Percentiles rank a stretch among this genome's conserved stretches.
These are phyloP conservation scores for Chromobotia macracanthus DNA, from an alignment of 2,797 vertebrate genomes.

Conservation along the genomic window DNA sequence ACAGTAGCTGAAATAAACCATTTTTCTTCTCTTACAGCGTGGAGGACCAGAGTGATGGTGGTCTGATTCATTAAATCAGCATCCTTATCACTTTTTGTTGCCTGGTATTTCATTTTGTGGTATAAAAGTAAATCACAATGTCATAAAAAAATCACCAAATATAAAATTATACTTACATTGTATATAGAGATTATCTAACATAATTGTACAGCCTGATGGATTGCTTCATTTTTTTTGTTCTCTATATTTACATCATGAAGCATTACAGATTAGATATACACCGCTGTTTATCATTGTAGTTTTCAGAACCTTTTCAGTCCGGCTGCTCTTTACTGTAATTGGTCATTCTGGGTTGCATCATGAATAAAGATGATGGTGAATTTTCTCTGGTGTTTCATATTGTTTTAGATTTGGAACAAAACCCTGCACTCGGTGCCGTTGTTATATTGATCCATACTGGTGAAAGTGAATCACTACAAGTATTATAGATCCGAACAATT, in stretches of 20 bases:
- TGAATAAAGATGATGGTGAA: background rate
- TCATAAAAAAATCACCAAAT: slow-evolving; percentile 56
- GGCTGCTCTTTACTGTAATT: background rate
- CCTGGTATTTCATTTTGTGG: slow-evolving; percentile 52
- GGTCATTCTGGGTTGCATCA: background rate
- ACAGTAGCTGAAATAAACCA: background rate
- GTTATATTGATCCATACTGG: background rate
- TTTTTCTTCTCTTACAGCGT: slow-evolving; percentile 65
- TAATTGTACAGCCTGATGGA: slow-evolving; percentile 49
- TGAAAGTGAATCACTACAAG: background rate
- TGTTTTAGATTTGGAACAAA: background rate
- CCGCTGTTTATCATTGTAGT: background rate
- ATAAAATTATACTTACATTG: slow-evolving; percentile 68
- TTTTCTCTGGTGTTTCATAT: background rate
- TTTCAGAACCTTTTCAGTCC: background rate
- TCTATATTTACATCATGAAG: slow-evolving; percentile 19
- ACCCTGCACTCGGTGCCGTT: background rate
- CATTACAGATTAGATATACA: slow-evolving; percentile 7
- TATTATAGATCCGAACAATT: slow-evolving; percentile 5
- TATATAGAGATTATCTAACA: slow-evolving; percentile 66
- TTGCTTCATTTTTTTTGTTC: slow-evolving; percentile 50
- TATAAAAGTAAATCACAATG: slow-evolving; percentile 60
- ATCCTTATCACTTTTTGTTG: slow-evolving; percentile 57
- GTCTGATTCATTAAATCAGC: slow-evolving; percentile 52
- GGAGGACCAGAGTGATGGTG: slow-evolving; percentile 78